Evolutionary conservation across 2,888 invertebrate species (phyloP).

Genomic region (Plebejus anna): DNA sequence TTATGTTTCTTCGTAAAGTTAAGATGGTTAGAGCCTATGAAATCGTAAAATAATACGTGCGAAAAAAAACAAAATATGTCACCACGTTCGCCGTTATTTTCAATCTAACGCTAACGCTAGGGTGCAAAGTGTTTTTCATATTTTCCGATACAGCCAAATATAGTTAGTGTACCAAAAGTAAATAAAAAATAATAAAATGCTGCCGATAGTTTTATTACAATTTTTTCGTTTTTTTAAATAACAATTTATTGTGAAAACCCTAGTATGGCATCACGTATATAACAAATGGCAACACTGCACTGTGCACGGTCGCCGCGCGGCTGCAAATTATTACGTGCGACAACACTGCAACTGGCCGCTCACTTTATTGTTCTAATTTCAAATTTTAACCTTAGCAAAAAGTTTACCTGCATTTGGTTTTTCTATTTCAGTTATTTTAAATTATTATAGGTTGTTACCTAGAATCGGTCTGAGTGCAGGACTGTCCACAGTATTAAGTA

Average conservation of each 20-base stretch:
- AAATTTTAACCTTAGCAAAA: slow-evolving; percentile 14
- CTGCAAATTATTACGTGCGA: slow-evolving; percentile 29
- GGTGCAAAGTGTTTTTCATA: neutral
- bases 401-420: neutral
- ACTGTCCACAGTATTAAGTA: too few relatives aligned
- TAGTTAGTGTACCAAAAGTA: slow-evolving; percentile 2
- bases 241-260: slow-evolving; percentile 20
- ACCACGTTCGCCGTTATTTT: neutral
- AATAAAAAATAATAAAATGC: neutral
- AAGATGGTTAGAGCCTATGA: neutral
- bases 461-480: too few relatives aligned
- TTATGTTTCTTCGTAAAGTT: too few relatives aligned
- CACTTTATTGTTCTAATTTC: slow-evolving; percentile 25
- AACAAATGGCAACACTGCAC: slow-evolving; percentile 25
- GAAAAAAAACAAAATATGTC: neutral
- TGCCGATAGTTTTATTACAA: neutral
- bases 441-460: neutral
- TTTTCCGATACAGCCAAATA: neutral
- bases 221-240: slow-evolving; percentile 10
- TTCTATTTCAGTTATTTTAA: neutral
- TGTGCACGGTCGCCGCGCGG: slow-evolving; percentile 24
- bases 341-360: slow-evolving; percentile 16
- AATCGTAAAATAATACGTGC: too few relatives aligned
- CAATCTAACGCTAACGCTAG: neutral
- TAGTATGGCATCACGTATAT: slow-evolving; percentile 14